Evolutionary conservation across 2,888 invertebrate species (phyloP).

Genomic region (Polydrusus tereticollis): DNA sequence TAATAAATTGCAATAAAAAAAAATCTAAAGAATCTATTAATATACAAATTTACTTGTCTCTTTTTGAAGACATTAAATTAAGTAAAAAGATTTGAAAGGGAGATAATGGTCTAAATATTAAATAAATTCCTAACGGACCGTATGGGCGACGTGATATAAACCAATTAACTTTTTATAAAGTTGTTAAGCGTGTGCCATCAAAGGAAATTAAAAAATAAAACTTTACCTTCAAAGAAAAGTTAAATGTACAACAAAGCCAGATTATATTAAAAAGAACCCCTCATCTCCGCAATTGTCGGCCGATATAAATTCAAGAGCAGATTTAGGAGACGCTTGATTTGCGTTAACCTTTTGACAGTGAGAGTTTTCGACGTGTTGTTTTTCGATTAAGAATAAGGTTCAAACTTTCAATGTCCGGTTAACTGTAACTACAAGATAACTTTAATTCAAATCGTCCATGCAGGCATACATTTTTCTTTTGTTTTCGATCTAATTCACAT

Average conservation of each 20-base stretch:
- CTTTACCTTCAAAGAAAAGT: constrained; percentile 47
- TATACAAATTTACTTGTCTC: too few relatives aligned
- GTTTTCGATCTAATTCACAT: too few relatives aligned
- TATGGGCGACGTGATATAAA: constrained; percentile 23
- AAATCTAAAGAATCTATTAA: too few relatives aligned
- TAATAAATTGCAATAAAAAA: too few relatives aligned
- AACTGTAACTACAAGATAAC: too few relatives aligned
- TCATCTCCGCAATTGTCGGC: constrained; percentile 50
- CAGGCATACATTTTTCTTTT: too few relatives aligned
- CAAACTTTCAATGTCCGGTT: too few relatives aligned
- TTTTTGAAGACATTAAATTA: background rate
- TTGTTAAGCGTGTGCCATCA: constrained; percentile 39
- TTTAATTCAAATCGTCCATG: too few relatives aligned
- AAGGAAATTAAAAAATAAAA: constrained; percentile 52
- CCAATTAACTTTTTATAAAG: constrained; percentile 50
- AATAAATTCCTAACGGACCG: constrained; percentile 18
- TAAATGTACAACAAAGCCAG: constrained; percentile 46
- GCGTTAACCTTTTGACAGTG: constrained; percentile 58
- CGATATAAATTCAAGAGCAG: constrained; percentile 61
- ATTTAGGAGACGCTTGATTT: constrained; percentile 61
- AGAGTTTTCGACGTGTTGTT: constrained; percentile 8
- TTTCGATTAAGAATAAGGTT: too few relatives aligned
- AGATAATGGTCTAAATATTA: constrained; percentile 50
- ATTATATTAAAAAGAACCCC: constrained; percentile 50
- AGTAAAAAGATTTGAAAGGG: background rate